Evolutionary conservation across 2,113 vertebrate species (phyloP).

Genomic region (rat (Rattus norvegicus)): DNA sequence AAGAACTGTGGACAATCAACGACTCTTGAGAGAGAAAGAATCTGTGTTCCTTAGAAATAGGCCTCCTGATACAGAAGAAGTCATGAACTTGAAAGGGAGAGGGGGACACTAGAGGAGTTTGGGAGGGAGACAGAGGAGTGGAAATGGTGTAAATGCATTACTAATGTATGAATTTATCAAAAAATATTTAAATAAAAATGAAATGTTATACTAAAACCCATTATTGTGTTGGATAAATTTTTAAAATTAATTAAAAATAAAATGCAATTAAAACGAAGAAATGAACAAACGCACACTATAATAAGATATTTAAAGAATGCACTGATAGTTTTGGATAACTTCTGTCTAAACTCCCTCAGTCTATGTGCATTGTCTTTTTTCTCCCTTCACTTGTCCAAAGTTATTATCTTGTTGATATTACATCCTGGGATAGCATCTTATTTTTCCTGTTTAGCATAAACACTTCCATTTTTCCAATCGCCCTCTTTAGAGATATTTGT

Average conservation of each 20-base stretch:
- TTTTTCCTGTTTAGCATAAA: background rate
- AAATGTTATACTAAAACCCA: background rate
- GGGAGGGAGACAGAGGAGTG: background rate
- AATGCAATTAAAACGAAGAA: background rate
- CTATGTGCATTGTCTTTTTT: background rate
- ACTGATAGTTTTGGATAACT: background rate
- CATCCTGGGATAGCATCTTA: background rate
- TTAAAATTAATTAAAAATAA: background rate
- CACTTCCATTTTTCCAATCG: background rate
- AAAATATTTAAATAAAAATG: background rate
- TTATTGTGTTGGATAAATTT: background rate
- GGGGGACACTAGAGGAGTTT: background rate
- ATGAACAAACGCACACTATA: background rate
- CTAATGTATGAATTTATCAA: background rate
- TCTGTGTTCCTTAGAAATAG: background rate
- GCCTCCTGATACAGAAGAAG: background rate
- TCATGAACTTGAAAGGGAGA: background rate
- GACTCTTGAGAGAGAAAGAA: background rate
- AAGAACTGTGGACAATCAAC: background rate
- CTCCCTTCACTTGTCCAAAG: background rate
- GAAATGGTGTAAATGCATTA: background rate
- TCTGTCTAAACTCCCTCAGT: conserved; percentile 4
- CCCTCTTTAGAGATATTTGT: conserved; percentile 37
- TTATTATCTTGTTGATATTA: conserved; percentile 48
- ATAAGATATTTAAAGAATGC: background rate